Base-by-base conservation (phyloP, 2,113 vertebrate species). In the Taxidea taxus region DNA sequence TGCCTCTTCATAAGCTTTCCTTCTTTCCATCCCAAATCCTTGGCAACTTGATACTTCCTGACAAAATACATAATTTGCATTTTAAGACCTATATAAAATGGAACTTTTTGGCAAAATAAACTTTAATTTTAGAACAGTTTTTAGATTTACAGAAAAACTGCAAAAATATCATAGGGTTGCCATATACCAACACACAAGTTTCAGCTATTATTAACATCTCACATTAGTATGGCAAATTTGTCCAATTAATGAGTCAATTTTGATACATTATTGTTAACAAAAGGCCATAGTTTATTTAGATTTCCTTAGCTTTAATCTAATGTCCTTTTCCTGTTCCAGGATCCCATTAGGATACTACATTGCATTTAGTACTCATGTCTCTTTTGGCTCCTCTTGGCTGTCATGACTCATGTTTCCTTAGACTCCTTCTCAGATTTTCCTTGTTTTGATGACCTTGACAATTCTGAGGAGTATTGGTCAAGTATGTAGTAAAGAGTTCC, bases 231-330 rank as follows among this genome's bases (percentile, higher is more conserved):
- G 74, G 39, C 54, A 51, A 3, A 54, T 54, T 54, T 90, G 42
- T 90, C 66, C 31, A 96, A 80, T 39, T 64, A 86, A 86, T 82
- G 34, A 82, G 66, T 7, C 27, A 66, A 56, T 58, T 66, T 6
- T 94, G 6, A 64, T 20, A 91, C 49, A 47, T n/a, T 34, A 81
- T 10, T 51, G 25, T 64, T 39, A 92, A 91, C 49, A 47, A 74
- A 84, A 47, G 27, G 47, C 51, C 29, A 47, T 31, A 74, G 39
- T 39, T 92, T 47, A 74, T 82, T 75, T 27, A 94, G 25, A 68
- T 39, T 68, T 96, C 70, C 34, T 85, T 72, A 88, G 42, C 42
- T 95, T 92, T 95, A 72, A 56, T 23, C 54, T 83, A 58, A 83
- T 37, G 6, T 72, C 10, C 49, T 70, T 83, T 56, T 51, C n/a